These are phyloP conservation scores for Hoplias malabaricus DNA, from an alignment of 2,113 vertebrate genomes.

Conservation along the genomic window DNA sequence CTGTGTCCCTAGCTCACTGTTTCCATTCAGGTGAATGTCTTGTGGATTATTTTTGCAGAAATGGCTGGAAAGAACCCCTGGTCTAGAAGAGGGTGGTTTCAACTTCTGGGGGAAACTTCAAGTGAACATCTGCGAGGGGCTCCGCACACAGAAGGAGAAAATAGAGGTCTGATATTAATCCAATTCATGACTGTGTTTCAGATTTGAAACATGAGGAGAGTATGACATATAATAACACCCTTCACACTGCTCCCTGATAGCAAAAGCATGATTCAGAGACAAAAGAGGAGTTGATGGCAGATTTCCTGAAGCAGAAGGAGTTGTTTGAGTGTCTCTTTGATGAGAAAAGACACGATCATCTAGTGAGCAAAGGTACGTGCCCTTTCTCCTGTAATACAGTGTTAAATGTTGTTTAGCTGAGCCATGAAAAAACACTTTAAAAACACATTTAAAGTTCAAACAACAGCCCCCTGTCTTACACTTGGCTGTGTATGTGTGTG, in stretches of 20 bases:
- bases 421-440: background rate
- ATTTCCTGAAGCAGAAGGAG: slow-evolving; percentile 85
- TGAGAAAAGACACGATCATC: slow-evolving; percentile 88
- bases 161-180: slow-evolving; percentile 76
- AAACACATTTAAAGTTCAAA: background rate
- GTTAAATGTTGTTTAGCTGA: background rate
- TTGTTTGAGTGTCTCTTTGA: slow-evolving; percentile 87
- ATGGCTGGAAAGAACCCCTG: slow-evolving; percentile 96
- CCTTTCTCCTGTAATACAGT: background rate
- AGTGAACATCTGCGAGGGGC: slow-evolving; percentile 80
- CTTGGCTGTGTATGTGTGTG: background rate
- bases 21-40: too few relatives aligned
- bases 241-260: slow-evolving; percentile 40
- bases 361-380: slow-evolving; percentile 85
- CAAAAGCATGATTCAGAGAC: slow-evolving; percentile 81
- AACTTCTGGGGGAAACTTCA: slow-evolving; percentile 93
- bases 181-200: background rate
- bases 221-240: background rate
- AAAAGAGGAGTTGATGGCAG: slow-evolving; percentile 83
- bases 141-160: slow-evolving; percentile 78
- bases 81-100: slow-evolving; percentile 86
- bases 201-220: background rate
- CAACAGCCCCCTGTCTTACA: background rate
- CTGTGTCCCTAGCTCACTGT: too few relatives aligned
- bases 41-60: slow-evolving; percentile 82